Percentiles rank a stretch among this genome's conserved stretches.
Evolutionary conservation across 1,140 invertebrate genomes (phyloP).

Genomic region (Drosophila oshimai): DNA sequence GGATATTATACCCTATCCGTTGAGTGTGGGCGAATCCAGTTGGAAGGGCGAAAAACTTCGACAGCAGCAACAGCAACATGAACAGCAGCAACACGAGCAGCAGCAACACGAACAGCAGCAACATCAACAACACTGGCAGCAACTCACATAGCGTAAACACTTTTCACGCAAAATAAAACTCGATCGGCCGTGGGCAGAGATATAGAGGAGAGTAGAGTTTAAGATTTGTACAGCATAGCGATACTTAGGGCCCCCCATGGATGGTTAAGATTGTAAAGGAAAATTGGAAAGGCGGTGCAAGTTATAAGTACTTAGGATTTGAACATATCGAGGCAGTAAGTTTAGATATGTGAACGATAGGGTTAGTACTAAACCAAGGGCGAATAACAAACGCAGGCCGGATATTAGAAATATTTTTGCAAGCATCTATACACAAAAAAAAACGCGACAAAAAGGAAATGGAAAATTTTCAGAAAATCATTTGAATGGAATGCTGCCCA

Average conservation of each 20-base stretch:
- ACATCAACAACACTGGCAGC: conserved; percentile 25
- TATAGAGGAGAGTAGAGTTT: conserved; percentile 39
- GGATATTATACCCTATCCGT: conserved; percentile 77
- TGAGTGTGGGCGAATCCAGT: conserved; percentile 62
- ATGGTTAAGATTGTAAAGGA: conserved; percentile 32
- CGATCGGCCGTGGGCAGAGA: neutral
- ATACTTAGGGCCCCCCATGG: conserved; percentile 45
- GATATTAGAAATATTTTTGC: conserved; percentile 52
- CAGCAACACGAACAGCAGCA: conserved; percentile 12
- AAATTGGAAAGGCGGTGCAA: conserved; percentile 1
- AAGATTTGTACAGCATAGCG: conserved; percentile 76
- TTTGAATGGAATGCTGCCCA: conserved; percentile 41
- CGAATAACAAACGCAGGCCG: conserved; percentile 8
- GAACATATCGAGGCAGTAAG: conserved; percentile 56
- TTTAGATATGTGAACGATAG: conserved; percentile 47
- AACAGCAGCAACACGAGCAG: conserved; percentile 16
- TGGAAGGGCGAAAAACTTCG: conserved; percentile 55
- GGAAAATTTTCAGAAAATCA: conserved; percentile 27
- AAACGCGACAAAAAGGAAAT: conserved; percentile 5
- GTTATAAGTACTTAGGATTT: conserved; percentile 48
- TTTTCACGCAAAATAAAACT: conserved; percentile 32
- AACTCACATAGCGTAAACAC: conserved; percentile 58
- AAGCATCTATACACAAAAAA: conserved; percentile 30
- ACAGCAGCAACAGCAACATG: conserved; percentile 26
- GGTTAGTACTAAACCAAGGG: conserved; percentile 24